Conservation (phyloP, 2,113 vertebrate genomes). For the Psilopsiagon aymara region DNA sequence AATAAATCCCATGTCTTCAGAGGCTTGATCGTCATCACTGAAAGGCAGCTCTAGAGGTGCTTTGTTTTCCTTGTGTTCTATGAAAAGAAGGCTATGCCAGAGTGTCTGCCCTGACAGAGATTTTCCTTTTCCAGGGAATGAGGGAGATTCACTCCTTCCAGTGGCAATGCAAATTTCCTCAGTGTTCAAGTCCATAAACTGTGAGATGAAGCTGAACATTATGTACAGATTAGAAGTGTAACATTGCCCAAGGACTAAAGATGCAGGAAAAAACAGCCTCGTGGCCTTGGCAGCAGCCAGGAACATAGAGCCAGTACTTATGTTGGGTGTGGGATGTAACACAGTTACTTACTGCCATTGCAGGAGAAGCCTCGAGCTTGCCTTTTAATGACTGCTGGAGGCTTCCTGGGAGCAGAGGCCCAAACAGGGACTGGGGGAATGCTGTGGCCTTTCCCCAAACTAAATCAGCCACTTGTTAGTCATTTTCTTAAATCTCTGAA, state of each 20-base stretch:
- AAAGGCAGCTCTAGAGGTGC: neutral
- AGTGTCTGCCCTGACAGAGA: neutral
- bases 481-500: neutral
- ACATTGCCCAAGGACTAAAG: neutral
- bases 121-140: neutral
- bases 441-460: neutral
- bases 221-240: neutral
- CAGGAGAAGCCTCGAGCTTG: neutral
- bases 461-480: neutral
- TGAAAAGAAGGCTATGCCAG: neutral
- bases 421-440: neutral
- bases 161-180: neutral
- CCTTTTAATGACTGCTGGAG: neutral
- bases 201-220: neutral
- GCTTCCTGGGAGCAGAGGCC: neutral
- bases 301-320: neutral
- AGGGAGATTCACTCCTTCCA: neutral
- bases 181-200: neutral
- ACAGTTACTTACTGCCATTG: neutral
- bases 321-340: neutral
- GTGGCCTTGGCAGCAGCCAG: neutral
- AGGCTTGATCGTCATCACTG: neutral
- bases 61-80: neutral
- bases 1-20: neutral
- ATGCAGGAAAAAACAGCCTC: neutral